Base-by-base conservation (phyloP, 2,797 vertebrate species). In the Hippocampus kuda region DNA sequence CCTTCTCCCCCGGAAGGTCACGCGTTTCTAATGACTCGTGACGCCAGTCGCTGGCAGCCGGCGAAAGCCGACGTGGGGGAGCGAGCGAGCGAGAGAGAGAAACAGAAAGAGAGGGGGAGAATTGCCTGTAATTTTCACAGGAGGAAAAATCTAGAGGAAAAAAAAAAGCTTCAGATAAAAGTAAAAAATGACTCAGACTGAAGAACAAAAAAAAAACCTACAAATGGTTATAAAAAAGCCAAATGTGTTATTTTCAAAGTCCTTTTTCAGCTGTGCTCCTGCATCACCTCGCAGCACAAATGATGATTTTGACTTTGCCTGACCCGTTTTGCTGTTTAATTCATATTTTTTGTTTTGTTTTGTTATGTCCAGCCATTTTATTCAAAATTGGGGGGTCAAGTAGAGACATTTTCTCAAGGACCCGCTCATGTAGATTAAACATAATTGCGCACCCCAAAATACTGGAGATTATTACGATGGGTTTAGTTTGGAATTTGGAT, bases 11-110 rank as follows among this genome's bases (percentile, higher is more conserved):
- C 84, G 86, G 86, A 91, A 91, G 89, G 89, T 91, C 89, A 90
- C 83, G 75, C 83, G 86, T 84, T 85, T 82, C 89, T 90, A 90
- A 91, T 90, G 88, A 86, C 79, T 88, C 83, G 79, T 91, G 88
- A 89, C 89, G 87, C 80, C 81, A 87, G 88, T 88, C 84, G 83
- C 85, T 77, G 84, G 79, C 77, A 84, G 81, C 71, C 84, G 81
- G 72, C 42, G 57, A 80, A 72, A 74, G 75, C 30, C 59, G 82
- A 73, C 84, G 79, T 70, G 75, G 30, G 16, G 30, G 34, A 34
- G 34, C 6, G 34, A 38, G 34, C 34, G 34, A 85, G 84, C 74
- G 79, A 80, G 72, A 62, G 85, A 87, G 72, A 79, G 72, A 80
- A 74, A 79, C 72, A 81, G 72, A 75, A 57, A 79, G 77, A 82